A percentile compares a stretch with the other conserved stretches of the same genome.
Evolutionary conservation across 2,888 invertebrate genomes (phyloP).

Genomic region (Archips xylosteana): DNA sequence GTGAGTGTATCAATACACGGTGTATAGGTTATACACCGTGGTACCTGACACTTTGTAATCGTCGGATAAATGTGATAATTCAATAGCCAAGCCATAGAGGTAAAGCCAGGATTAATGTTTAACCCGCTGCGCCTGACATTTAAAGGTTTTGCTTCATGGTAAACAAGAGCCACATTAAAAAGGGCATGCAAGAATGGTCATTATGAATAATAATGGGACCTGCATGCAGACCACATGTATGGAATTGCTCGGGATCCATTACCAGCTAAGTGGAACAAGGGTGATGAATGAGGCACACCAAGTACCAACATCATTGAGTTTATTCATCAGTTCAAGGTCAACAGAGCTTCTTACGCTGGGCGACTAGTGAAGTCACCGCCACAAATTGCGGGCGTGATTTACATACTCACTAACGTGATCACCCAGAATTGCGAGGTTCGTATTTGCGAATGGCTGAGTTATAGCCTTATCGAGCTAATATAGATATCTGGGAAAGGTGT

Average conservation of each 20-base stretch:
- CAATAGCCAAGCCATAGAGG: constrained; percentile 30
- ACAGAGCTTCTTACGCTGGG: neutral
- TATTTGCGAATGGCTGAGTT: no score
- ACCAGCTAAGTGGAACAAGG: constrained; percentile 7
- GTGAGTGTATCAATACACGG: no score
- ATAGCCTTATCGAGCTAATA: no score
- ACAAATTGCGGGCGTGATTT: neutral
- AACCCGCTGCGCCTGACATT: constrained; percentile 50
- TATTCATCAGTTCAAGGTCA: constrained; percentile 6
- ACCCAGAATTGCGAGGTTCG: no score
- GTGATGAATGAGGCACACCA: constrained; percentile 10
- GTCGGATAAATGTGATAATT: constrained; percentile 11
- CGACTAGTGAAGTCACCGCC: neutral
- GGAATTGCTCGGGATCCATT: constrained; percentile 10
- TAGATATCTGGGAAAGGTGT: no score
- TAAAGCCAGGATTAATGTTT: constrained; percentile 47
- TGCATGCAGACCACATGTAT: constrained; percentile 15
- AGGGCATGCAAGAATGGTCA: constrained; percentile 42
- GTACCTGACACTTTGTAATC: neutral
- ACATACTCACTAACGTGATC: no score
- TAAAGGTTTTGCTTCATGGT: constrained; percentile 46
- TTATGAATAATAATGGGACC: constrained; percentile 35
- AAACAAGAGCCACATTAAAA: constrained; percentile 36
- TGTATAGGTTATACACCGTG: no score
- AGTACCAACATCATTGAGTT: constrained; percentile 1